phyloP scores from a whole-genome alignment of 2,113 vertebrate species.

The Typhlomys cinereus region DNA sequence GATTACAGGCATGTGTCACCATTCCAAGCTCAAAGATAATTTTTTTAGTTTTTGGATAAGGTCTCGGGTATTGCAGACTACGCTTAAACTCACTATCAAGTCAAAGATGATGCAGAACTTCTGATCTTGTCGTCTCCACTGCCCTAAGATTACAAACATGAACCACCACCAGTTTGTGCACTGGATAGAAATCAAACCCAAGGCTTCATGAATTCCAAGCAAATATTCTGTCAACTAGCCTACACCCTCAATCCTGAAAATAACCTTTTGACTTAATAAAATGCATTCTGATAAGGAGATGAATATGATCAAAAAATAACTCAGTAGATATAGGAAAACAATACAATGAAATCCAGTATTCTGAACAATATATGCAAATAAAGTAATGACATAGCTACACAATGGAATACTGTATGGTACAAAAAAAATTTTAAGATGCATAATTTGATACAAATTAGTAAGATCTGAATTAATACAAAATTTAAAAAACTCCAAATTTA shows the following conservation, averaged over 20 bases:
- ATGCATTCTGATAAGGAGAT: not conserved
- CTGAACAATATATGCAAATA: not conserved
- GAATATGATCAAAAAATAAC: not conserved
- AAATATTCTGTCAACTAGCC: not conserved
- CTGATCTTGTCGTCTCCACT: not conserved
- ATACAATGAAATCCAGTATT: not conserved
- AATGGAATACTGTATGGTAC: not conserved
- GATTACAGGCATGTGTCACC: not conserved
- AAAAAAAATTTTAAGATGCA: not conserved
- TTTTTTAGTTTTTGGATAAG: not conserved
- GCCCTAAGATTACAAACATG: not conserved
- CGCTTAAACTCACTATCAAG: not conserved
- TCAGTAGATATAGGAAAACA: not conserved
- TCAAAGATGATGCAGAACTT: not conserved
- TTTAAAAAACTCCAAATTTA: not conserved
- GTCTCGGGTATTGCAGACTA: not conserved
- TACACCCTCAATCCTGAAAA: not conserved
- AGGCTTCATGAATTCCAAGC: not conserved
- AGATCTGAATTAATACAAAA: not conserved
- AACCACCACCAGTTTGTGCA: not conserved
- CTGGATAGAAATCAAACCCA: not conserved
- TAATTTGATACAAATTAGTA: not conserved
- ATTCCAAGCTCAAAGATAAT: not conserved
- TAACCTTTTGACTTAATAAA: not conserved
- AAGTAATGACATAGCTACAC: not conserved